Evolutionary conservation across 2,888 invertebrate species (phyloP).

Genomic region (Stenotaenia linearis): DNA sequence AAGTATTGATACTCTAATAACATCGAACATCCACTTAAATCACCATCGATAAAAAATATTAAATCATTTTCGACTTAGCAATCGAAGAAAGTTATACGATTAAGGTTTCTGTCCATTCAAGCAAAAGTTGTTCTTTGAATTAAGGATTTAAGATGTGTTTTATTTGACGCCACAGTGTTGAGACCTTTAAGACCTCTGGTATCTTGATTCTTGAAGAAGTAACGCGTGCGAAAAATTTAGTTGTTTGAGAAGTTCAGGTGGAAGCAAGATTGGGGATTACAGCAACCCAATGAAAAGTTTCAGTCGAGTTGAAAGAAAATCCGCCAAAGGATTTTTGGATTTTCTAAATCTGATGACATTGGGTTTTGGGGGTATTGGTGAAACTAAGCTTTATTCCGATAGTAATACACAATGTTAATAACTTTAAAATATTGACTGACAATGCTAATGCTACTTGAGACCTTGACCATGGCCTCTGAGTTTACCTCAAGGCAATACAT

Average conservation of each 20-base stretch:
- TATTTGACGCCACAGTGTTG: background rate
- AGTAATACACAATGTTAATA: background rate
- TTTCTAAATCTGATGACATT: background rate
- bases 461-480: background rate
- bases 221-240: background rate
- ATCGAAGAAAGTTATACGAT: too few relatives aligned
- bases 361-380: background rate
- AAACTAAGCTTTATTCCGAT: background rate
- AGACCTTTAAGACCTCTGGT: background rate
- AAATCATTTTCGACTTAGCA: too few relatives aligned
- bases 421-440: background rate
- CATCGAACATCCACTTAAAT: too few relatives aligned
- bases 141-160: background rate
- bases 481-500: background rate
- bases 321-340: background rate
- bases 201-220: background rate
- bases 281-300: background rate
- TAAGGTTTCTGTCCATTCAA: too few relatives aligned
- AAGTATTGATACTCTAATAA: too few relatives aligned
- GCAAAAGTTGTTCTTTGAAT: too few relatives aligned
- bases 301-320: background rate
- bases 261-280: background rate
- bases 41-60: too few relatives aligned
- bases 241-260: background rate
- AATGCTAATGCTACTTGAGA: background rate